Percentiles rank a stretch among this genome's conserved stretches.
phyloP scores from a whole-genome alignment of 2,888 invertebrate species.

The Platypus cylindrus region DNA sequence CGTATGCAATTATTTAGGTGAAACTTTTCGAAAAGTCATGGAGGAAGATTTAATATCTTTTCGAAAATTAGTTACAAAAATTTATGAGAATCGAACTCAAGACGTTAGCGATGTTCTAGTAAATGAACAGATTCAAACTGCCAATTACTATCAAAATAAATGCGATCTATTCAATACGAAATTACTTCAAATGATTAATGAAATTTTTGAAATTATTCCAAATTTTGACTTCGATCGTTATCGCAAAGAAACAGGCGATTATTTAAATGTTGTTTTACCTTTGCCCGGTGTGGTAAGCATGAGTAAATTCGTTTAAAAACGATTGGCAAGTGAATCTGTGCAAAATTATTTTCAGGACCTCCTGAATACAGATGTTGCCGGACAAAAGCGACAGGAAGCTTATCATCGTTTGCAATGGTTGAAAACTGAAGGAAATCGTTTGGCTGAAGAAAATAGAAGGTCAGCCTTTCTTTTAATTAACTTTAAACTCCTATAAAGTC shows the following conservation, averaged over 20 bases:
- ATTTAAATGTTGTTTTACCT: slow-evolving; percentile 24
- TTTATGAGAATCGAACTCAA: slow-evolving; percentile 34
- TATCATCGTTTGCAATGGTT: slow-evolving; percentile 33
- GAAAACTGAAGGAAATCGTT: slow-evolving; percentile 31
- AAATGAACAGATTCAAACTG: slow-evolving; percentile 31
- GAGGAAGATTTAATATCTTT: slow-evolving; percentile 29
- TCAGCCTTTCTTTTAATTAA: background rate
- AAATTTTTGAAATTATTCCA: slow-evolving; percentile 27
- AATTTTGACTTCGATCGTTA: slow-evolving; percentile 31
- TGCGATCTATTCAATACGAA: slow-evolving; percentile 23
- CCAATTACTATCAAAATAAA: slow-evolving; percentile 26
- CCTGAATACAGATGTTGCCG: slow-evolving; percentile 18
- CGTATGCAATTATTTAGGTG: too few relatives aligned
- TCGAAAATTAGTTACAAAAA: slow-evolving; percentile 27
- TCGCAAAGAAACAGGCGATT: slow-evolving; percentile 22
- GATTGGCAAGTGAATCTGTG: background rate
- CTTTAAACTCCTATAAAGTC: background rate
- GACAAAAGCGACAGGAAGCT: slow-evolving; percentile 28
- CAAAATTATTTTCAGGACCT: background rate
- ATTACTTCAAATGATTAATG: slow-evolving; percentile 29
- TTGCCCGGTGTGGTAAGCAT: slow-evolving; percentile 18
- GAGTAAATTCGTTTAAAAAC: background rate
- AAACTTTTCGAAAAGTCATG: slow-evolving; percentile 24
- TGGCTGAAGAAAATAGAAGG: slow-evolving; percentile 28
- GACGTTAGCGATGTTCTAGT: slow-evolving; percentile 33